Evolutionary conservation across 2,113 vertebrate genomes (phyloP), one percentile per base, ranked within the genome.

Genomic region (Rhinoderma darwinii): DNA sequence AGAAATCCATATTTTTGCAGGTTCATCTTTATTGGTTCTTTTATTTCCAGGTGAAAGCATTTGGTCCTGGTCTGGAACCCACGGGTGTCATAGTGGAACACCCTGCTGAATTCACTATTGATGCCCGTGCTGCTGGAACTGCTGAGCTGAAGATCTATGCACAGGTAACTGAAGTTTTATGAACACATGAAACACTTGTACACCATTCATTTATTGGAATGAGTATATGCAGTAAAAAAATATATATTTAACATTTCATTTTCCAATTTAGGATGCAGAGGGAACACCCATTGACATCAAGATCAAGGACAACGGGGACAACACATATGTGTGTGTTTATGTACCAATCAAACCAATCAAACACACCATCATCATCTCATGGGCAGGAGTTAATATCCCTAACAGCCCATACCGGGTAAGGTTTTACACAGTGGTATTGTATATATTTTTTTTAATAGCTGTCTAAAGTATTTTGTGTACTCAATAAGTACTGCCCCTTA

Each of bases 341-440:
- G 92, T 95, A 4, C 97, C 97, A 56, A 93, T 94, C 74, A 97
- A 96, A 89, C 94, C 97, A 0, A 82, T 97, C 41, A 98, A 98
- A 86, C 97, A 98, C 93, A 98, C 97, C 0, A 94, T 96, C 54
- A 92, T 97, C 93, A 94, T 97, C 25, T 96, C 97, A 12, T 98
- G 97, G 97, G 97, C 96, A 0, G 95, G 95, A 0, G 96, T 98
- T 89, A 97, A 96, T 91, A 96, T 98, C 87, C 97, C 97, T 0
- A 95, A 96, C 66, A 98, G 97, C 82, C 97, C 97, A 0, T 98
- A 96, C 91, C 94, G 97, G 90, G 97, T 98, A 84, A 94, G 96
- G 63, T 1, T 35, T 11, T 72, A 20, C 1, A 2, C 6, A 5
- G 25, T 12, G 7, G 2, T 14, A 30, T 56, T 25, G 54, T 56